Conservation (phyloP, 1,140 invertebrate genomes). For the Drusus annulatus region DNA sequence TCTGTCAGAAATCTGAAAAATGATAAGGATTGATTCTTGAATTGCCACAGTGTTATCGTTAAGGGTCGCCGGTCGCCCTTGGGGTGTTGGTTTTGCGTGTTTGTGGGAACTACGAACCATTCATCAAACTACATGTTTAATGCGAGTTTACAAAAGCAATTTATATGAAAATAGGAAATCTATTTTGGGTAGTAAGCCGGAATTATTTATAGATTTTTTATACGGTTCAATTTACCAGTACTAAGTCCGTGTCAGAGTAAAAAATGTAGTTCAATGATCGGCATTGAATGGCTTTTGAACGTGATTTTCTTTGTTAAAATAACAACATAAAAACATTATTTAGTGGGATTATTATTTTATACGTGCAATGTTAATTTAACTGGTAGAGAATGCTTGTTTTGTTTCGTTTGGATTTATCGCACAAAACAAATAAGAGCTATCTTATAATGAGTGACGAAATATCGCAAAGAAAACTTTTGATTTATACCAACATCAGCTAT, state of each 20-base stretch:
- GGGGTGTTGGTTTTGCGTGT: background rate
- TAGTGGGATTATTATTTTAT: background rate
- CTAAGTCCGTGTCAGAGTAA: background rate
- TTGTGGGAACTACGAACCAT: background rate
- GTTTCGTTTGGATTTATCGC: background rate
- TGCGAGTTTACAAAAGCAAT: background rate
- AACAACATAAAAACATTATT: background rate
- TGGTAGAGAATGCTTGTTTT: background rate
- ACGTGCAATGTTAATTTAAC: too few relatives aligned
- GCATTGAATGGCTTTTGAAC: background rate
- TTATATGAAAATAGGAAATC: background rate
- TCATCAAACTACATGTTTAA: background rate
- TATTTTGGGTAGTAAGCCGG: background rate
- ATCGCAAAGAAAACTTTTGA: background rate
- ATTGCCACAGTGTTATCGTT: background rate
- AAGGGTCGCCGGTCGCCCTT: background rate
- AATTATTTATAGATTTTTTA: slow-evolving; percentile 19
- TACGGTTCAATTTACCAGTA: background rate
- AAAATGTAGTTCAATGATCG: slow-evolving; percentile 24
- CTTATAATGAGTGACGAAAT: background rate
- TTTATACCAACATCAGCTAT: background rate
- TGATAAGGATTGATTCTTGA: background rate
- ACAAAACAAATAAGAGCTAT: slow-evolving; percentile 2
- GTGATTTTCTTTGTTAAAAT: background rate
- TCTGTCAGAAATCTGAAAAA: background rate